Evolutionary conservation across 2,797 vertebrate genomes (phyloP), one percentile per base, ranked within the genome.

Genomic region (Melanotaenia maccullochi): DNA sequence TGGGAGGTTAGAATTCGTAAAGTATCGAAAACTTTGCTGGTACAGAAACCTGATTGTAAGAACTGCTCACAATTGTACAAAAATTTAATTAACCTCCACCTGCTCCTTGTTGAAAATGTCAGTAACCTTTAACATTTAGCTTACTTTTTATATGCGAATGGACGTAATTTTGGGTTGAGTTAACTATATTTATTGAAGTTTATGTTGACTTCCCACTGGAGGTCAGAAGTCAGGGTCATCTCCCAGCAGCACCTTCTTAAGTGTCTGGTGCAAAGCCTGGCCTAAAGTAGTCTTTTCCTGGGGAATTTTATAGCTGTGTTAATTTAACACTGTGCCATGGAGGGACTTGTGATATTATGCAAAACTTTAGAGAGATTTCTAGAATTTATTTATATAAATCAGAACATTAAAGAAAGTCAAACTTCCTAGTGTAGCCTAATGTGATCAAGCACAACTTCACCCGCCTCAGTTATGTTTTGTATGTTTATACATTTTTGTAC

Each of bases 201-300:
- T 18, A 3, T 11, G 5, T 55, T 16, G 1, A 16, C 32, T 47
- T 24, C 24, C 16, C 49, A 3, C 13, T 28, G 0, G 9, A 65
- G 75, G 83, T 80, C 83, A 85, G 63, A 82, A 81, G 76, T 85
- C 78, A 80, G 47, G 47, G 44, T 54, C 59, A 24, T 25, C 9
- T 6, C 8, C 3, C 25, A 0, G 20, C 40, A 58, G n/a, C 28
- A 0, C 40, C 28, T 30, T 68, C 12, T 40, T 13, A 12, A 14
- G 22, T 55, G 25, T 30, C 25, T 55, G 12, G 4, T 55, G 13
- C 25, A 30, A 55, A 28, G 24, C 5, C 28, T 30, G 28, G 28
- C 5, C 2, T 5, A 14, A 8, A 13, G 6, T 13, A 25, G 12
- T 54, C 5, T 7, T 40, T 40, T 40, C 13, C 36, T 38, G 11